Percentiles rank a stretch among this genome's conserved stretches.
Evolutionary conservation across 2,113 vertebrate genomes (phyloP).

Genomic region (Hippocampus barbouri): DNA sequence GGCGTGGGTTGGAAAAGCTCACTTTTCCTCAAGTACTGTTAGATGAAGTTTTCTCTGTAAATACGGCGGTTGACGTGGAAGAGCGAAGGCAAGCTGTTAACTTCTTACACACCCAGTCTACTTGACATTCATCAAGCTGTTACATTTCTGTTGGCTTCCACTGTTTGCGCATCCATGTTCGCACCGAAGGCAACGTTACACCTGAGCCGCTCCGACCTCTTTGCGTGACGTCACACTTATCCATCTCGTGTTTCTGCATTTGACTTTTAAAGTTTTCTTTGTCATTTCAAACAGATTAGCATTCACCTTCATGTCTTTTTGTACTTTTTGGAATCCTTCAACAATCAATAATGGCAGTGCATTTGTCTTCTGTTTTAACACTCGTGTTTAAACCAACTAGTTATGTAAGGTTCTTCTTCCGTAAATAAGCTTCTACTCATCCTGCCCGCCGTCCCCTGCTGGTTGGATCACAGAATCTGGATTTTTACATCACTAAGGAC

Average conservation of each 20-base stretch:
- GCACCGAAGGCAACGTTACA: background rate
- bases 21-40: constrained; percentile 35
- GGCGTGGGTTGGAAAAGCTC: constrained; percentile 20
- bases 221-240: background rate
- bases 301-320: too few relatives aligned
- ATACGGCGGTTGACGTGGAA: constrained; percentile 45
- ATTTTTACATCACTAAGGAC: too few relatives aligned
- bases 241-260: background rate
- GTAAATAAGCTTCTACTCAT: too few relatives aligned
- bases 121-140: background rate
- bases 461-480: too few relatives aligned
- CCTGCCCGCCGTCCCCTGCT: too few relatives aligned
- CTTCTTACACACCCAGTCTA: background rate
- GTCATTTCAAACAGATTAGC: background rate
- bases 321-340: background rate
- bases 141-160: background rate
- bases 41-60: constrained; percentile 29
- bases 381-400: too few relatives aligned
- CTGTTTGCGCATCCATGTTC: background rate
- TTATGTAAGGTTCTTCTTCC: too few relatives aligned
- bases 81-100: background rate
- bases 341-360: background rate
- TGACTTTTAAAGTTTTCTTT: background rate
- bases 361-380: too few relatives aligned
- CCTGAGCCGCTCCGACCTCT: background rate